Evolutionary conservation across 2,797 vertebrate genomes (phyloP), one percentile per base, ranked within the genome.

Genomic region (Betta splendens): DNA sequence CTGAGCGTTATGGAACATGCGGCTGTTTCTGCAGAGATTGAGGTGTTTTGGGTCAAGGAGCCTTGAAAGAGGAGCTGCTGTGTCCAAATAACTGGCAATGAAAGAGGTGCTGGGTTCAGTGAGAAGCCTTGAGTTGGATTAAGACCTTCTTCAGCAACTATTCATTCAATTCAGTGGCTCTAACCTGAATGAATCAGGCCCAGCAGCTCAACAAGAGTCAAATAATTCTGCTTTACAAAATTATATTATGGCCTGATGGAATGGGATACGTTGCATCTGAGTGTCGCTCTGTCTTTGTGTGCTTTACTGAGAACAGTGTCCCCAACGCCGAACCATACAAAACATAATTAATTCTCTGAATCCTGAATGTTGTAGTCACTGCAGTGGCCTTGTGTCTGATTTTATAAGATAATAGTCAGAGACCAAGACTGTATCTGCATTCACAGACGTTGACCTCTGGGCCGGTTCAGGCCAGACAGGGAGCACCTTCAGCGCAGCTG

Each of bases 1-100:
- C 10, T 42, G n/a, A 74, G 33, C 39, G 43, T 36, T 76, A 76
- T 58, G 44, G 45, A 75, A 66, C 53, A 60, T 52, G 60, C 54
- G 57, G 38, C 73, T 77, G 40, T 79, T 61, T 69, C 78, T 57
- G 18, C 46, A 68, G 25, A 68, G 66, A 72, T 77, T 80, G 81
- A 62, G 72, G 62, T 76, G 53, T 61, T 75, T 47, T 18, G 35
- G 73, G 71, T 85, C 83, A 85, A 77, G 85, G 81, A 82, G 64
- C 56, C 22, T 72, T 13, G 6, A 79, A 76, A 39, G 76, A 64
- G 20, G 20, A 18, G 35, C 65, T 69, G 49, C 43, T 48, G 10
- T 48, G 33, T 58, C 26, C 36, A 69, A 80, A 76, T 47, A 42
- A 60, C 61, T 65, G 62, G 57, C 23, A 59, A 69, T 79, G 48